Evolutionary conservation across 2,113 vertebrate species (phyloP).

Genomic region (Anguilla japonica): DNA sequence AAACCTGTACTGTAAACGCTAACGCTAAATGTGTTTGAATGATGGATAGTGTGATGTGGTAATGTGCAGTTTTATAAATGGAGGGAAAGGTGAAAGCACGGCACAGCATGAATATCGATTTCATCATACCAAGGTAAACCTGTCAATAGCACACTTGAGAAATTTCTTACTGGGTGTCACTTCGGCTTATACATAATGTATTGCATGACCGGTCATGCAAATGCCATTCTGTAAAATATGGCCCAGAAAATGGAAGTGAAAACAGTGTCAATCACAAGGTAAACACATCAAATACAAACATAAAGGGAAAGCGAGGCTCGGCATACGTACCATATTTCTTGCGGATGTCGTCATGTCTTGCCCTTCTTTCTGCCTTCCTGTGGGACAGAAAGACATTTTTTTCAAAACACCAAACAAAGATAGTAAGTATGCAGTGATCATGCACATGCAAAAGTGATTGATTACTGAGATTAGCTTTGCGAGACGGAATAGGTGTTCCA

Average conservation of each 20-base stretch:
- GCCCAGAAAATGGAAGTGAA: not conserved
- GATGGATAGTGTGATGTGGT: not conserved
- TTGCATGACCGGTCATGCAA: not conserved
- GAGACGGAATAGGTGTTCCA: not conserved
- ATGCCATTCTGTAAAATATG: not conserved
- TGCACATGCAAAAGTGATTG: not conserved
- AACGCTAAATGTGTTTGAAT: not conserved
- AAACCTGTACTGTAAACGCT: not conserved
- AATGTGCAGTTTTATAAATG: not conserved
- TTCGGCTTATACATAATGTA: not conserved
- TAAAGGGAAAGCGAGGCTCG: not conserved
- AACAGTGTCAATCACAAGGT: not conserved
- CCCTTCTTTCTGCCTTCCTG: conserved; percentile 76
- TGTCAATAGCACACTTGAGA: not conserved
- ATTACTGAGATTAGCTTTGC: not conserved
- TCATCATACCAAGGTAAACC: not conserved
- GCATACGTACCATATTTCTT: conserved; percentile 82
- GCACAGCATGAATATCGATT: not conserved
- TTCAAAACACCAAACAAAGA: not conserved
- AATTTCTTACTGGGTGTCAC: not conserved
- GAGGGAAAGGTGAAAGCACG: not conserved
- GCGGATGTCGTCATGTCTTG: conserved; percentile 80
- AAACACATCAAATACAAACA: not conserved
- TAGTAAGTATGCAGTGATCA: not conserved
- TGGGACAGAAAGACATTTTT: conserved; percentile 13